A percentile compares a stretch with the other conserved stretches of the same genome.
Conservation (phyloP, 2,113 vertebrate species). For the Cyprichromis sp. region DNA sequence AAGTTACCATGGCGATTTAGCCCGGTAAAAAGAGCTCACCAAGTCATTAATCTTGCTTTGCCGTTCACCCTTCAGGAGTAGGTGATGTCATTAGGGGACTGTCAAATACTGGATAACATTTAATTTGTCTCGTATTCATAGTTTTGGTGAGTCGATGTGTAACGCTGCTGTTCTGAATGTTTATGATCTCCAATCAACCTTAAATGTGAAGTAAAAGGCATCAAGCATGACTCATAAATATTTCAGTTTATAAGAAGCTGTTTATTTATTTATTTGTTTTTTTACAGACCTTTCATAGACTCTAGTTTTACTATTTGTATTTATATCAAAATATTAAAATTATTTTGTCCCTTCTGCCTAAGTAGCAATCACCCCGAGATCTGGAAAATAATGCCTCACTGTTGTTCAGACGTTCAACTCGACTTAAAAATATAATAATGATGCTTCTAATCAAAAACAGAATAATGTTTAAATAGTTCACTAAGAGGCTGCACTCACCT, state of each 20-base stretch:
- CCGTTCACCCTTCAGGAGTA: neutral
- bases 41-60: neutral
- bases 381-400: neutral
- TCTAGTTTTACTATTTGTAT: neutral
- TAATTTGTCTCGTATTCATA: accelerated
- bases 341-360: neutral
- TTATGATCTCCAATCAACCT: neutral
- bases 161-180: neutral
- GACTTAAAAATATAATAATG: neutral
- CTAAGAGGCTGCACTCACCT: conserved; percentile 64
- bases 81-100: neutral
- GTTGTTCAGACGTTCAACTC: neutral
- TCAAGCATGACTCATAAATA: neutral
- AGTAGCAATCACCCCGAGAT: neutral
- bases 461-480: neutral
- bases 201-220: neutral
- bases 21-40: neutral
- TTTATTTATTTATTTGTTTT: neutral
- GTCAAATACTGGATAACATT: neutral
- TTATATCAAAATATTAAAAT: neutral
- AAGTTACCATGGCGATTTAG: neutral
- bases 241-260: neutral
- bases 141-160: neutral
- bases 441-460: neutral
- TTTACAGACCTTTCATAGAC: neutral